Evolutionary conservation across 1,140 invertebrate species (phyloP).

Genomic region (Drosophila repletoides): DNA sequence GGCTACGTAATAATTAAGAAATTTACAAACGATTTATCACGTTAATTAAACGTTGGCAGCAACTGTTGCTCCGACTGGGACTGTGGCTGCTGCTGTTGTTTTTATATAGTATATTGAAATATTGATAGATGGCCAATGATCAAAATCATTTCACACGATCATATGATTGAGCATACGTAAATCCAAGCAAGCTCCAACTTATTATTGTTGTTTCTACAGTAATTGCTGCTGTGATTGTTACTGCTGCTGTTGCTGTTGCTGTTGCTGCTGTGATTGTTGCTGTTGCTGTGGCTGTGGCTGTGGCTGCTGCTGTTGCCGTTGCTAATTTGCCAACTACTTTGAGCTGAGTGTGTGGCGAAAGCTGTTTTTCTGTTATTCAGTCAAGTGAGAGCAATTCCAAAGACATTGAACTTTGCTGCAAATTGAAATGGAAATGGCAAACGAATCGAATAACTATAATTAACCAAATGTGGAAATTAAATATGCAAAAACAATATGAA

Average conservation of each 20-base stretch:
- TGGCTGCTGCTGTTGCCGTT: constrained; percentile 32
- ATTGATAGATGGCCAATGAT: constrained; percentile 75
- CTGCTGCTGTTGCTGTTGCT: constrained; percentile 20
- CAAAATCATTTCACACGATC: constrained; percentile 78
- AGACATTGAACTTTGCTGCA: constrained; percentile 70
- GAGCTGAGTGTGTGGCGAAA: constrained; percentile 54
- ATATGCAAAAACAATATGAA: constrained; percentile 12
- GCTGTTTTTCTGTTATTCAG: constrained; percentile 47
- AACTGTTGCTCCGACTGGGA: constrained; percentile 39
- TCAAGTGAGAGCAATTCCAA: constrained; percentile 57
- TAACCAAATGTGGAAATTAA: constrained; percentile 68
- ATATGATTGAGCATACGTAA: constrained; percentile 43
- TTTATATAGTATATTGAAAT: constrained; percentile 34
- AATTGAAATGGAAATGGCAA: constrained; percentile 69
- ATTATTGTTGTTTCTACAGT: constrained; percentile 18
- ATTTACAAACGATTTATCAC: constrained; percentile 79
- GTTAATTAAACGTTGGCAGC: constrained; percentile 71
- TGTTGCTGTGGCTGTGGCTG: constrained; percentile 1
- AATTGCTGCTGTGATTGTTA: constrained; percentile 56
- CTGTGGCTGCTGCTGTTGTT: constrained; percentile 30
- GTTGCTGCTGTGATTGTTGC: constrained; percentile 28
- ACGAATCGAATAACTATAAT: constrained; percentile 51
- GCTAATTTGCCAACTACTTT: constrained; percentile 77
- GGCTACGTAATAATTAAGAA: constrained; percentile 77
- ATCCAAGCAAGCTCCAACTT: constrained; percentile 45